These are phyloP conservation scores for Palythoa heliodiscus DNA, from an alignment of 92 coral and sea anemone species.

Conservation along the genomic window DNA sequence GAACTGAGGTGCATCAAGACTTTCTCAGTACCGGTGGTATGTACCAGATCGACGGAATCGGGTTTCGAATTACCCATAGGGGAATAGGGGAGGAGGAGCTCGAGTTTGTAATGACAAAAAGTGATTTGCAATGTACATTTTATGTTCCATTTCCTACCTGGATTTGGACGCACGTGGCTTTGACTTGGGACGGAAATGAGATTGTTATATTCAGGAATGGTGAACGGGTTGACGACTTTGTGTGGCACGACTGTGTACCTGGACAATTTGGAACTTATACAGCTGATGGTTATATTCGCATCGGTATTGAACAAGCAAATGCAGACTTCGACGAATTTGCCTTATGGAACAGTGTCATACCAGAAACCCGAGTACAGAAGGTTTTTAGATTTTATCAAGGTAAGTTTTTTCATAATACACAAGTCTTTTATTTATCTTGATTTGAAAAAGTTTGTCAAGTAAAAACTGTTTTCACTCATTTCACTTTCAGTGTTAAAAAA, in stretches of 20 bases:
- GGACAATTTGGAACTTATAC: neutral
- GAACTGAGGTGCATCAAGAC: neutral
- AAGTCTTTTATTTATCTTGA: neutral
- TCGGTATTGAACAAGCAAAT: neutral
- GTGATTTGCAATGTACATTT: neutral
- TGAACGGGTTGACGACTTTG: constrained; percentile 2
- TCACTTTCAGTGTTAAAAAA: too few relatives aligned
- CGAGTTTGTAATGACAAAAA: neutral
- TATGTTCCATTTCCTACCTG: constrained; percentile 6
- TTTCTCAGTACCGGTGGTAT: constrained; percentile 20
- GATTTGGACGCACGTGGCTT: constrained; percentile 42
- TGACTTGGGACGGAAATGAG: constrained; percentile 28
- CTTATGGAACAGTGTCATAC: constrained; percentile 14
- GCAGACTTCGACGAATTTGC: constrained; percentile 35
- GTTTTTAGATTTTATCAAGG: constrained; percentile 14
- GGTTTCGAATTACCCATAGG: constrained; percentile 10
- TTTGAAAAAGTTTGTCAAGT: neutral
- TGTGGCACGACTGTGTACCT: neutral
- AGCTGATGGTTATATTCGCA: neutral
- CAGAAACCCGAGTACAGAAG: neutral
- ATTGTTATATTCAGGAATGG: constrained; percentile 16
- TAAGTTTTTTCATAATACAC: neutral
- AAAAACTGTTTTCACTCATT: neutral
- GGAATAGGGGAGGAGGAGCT: neutral
- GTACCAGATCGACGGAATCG: neutral